A percentile compares a stretch with the other conserved stretches of the same genome.
phyloP scores from a whole-genome alignment of 2,113 vertebrate species.

The Megaceryle torquata region DNA sequence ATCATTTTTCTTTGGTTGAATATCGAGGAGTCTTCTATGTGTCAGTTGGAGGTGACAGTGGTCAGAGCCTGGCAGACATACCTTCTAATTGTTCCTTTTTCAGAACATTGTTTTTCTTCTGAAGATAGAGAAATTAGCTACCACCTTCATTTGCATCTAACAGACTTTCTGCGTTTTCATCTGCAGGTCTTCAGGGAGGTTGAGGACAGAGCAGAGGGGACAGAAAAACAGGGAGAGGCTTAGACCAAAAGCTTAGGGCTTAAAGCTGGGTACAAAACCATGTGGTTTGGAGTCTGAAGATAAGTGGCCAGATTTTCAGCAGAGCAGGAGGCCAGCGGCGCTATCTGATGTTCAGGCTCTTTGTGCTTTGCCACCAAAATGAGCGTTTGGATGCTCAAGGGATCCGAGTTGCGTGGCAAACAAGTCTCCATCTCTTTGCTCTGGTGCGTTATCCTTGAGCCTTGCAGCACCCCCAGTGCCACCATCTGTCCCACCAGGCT shows the following conservation, averaged over 20 bases:
- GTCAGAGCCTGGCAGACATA: background rate
- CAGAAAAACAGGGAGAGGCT: background rate
- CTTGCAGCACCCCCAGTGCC: background rate
- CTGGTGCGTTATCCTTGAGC: background rate
- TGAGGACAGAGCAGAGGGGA: background rate
- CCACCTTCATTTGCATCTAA: background rate
- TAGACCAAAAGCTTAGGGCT: background rate
- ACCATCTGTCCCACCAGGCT: background rate
- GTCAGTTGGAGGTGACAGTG: background rate
- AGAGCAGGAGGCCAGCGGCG: background rate
- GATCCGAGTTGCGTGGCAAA: fast-evolving
- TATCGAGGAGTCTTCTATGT: background rate
- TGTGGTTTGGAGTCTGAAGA: background rate
- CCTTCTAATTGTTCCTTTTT: background rate
- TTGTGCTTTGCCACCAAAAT: background rate
- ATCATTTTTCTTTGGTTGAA: background rate
- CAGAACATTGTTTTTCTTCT: background rate
- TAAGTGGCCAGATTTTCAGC: background rate
- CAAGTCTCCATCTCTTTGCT: background rate
- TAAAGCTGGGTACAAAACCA: background rate
- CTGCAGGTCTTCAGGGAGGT: background rate
- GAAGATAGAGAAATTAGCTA: background rate
- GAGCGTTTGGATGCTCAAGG: background rate
- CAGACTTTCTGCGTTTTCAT: background rate
- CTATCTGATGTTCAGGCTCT: background rate